Conservation (phyloP, 2,113 vertebrate genomes). For the Python bivittatus region DNA sequence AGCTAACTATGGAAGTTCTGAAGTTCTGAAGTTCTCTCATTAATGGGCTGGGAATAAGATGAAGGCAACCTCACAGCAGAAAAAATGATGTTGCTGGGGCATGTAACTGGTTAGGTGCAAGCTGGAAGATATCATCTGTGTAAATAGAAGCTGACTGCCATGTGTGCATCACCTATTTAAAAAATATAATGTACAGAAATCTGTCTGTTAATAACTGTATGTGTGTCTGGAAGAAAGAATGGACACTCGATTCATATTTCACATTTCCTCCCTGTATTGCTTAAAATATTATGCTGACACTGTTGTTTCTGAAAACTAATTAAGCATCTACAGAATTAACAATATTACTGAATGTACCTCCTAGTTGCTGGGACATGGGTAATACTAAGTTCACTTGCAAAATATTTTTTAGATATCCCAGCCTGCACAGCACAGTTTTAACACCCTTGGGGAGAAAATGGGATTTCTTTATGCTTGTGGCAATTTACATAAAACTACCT, state of each 20-base stretch:
- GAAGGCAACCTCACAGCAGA: background rate
- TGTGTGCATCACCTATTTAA: too few species aligned
- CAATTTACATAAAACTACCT: background rate
- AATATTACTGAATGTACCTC: background rate
- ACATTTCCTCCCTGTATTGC: background rate
- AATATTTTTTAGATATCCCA: background rate
- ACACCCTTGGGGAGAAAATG: background rate
- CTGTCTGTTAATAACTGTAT: background rate
- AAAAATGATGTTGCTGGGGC: background rate
- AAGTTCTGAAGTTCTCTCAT: too few species aligned
- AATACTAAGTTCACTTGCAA: background rate
- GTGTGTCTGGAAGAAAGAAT: background rate
- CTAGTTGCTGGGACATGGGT: background rate
- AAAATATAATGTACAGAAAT: background rate
- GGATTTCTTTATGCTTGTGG: background rate
- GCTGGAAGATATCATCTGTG: background rate
- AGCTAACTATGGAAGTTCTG: background rate
- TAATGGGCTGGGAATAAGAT: background rate
- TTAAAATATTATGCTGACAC: background rate
- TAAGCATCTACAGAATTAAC: background rate
- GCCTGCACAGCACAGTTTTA: background rate
- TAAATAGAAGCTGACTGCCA: too few species aligned
- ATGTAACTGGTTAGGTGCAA: background rate
- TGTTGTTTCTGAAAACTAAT: background rate
- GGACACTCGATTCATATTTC: background rate